Evolutionary conservation across 2,797 vertebrate genomes (phyloP), one percentile per base, ranked within the genome.

Genomic region (Chaetodon trifasciatus): DNA sequence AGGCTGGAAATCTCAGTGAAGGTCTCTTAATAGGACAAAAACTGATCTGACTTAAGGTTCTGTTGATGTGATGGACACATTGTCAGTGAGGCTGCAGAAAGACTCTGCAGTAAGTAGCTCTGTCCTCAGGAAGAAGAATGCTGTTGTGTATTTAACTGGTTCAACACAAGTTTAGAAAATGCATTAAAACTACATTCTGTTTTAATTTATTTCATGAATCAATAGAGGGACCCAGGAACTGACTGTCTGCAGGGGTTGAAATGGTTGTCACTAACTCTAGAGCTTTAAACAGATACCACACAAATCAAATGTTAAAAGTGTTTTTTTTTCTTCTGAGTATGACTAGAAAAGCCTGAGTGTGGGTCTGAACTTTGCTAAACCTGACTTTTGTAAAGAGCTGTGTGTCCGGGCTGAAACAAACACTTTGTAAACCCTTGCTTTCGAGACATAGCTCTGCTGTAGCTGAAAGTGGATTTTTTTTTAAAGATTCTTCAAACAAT

Each of bases 1-100:
- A 83, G 76, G 40, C 23, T 11, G 19, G 35, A 79, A 40, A 70
- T 79, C 46, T 79, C 15, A 47, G 21, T 21, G 21, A 64, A 39
- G 19, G 47, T 62, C 12, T 44, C 28, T 23, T 2, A 23, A 56
- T 24, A 44, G n/a, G 23, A 53, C 10, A 73, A 53, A 50, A 50
- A 13, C 42, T 44, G 40, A 24, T 50, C 17, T n/a, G n/a, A 32
- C 37, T 63, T 16, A 7, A 74, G 46, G 5, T 32, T 46, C 35
- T 46, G 40, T 37, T 62, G 8, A 60, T 50, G 35, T 40, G 32
- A 62, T 62, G 50, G 24, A 40, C 35, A 35, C 12, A 58, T 24
- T 47, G 4, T 44, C 21, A 39, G 49, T n/a, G 4, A 46, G 5
- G 6, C 5, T 46, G 15, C 24, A 56, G 17, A 17, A 42, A 44